phyloP scores from a whole-genome alignment of 2,797 vertebrate genomes.

The Epinephelus malabaricus region DNA sequence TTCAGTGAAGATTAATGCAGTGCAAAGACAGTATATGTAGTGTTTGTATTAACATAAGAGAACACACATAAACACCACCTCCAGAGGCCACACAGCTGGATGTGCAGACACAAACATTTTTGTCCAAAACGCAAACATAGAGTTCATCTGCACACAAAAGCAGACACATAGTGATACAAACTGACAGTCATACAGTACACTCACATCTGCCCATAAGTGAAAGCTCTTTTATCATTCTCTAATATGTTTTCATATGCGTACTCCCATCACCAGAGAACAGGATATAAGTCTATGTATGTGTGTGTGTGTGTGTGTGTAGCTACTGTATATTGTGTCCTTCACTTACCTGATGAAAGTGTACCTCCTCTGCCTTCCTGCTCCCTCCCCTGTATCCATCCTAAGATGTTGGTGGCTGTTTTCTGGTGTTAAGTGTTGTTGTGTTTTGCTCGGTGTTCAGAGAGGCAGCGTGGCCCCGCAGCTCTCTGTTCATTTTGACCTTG shows the following conservation, averaged over 20 bases:
- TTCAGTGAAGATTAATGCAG: conserved; percentile 6
- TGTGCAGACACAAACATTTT: conserved; percentile 5
- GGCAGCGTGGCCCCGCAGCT: conserved; percentile 60
- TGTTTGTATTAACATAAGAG: neutral
- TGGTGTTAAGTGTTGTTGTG: conserved; percentile 63
- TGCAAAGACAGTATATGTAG: neutral
- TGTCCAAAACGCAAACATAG: neutral
- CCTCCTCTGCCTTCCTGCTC: conserved; percentile 1
- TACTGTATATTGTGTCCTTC: conserved; percentile 20
- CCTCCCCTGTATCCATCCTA: conserved; percentile 42
- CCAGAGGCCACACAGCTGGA: conserved; percentile 10
- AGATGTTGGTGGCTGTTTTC: conserved; percentile 59
- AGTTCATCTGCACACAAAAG: neutral
- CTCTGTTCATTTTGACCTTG: conserved; percentile 76
- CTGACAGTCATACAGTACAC: conserved; percentile 15
- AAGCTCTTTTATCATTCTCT: conserved; percentile 14
- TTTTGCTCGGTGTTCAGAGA: conserved; percentile 66
- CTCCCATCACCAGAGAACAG: conserved; percentile 2
- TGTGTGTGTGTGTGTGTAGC: neutral
- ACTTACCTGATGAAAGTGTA: conserved; percentile 42
- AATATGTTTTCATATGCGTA: conserved; percentile 16
- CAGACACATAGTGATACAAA: conserved; percentile 1
- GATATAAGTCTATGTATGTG: conserved; percentile 4
- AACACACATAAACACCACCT: neutral
- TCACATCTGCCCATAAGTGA: conserved; percentile 8